These are phyloP conservation scores for Xiphophorus couchianus DNA, from an alignment of 2,113 vertebrate genomes.

Conservation along the genomic window DNA sequence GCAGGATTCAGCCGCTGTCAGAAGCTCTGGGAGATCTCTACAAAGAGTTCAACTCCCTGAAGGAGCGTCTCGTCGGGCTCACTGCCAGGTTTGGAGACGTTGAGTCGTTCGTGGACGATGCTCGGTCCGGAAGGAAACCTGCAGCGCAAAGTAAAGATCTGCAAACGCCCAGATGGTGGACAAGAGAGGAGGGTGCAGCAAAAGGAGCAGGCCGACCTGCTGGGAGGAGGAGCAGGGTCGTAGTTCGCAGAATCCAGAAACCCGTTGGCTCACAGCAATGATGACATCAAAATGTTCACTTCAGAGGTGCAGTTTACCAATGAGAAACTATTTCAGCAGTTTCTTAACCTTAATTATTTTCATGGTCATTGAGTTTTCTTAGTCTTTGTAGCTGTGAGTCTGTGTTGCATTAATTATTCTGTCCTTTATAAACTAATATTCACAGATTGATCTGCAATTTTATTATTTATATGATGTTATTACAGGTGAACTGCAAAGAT, in stretches of 20 bases:
- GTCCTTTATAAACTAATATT: no score
- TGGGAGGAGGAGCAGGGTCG: constrained; percentile 60
- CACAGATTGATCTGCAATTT: no score
- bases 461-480: no score
- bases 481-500: no score
- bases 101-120: constrained; percentile 81
- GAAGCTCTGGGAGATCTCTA: constrained; percentile 84
- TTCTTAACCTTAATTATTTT: background rate
- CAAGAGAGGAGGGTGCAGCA: background rate
- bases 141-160: constrained; percentile 16
- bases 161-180: constrained; percentile 1
- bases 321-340: background rate
- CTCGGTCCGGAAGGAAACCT: constrained; percentile 60
- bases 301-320: background rate
- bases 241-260: constrained; percentile 66
- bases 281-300: background rate
- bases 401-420: no score
- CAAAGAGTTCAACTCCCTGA: constrained; percentile 84
- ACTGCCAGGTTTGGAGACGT: constrained; percentile 79
- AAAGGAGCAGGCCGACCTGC: background rate
- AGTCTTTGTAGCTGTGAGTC: no score
- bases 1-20: constrained; percentile 84
- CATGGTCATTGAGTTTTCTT: no score
- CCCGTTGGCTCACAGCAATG: constrained; percentile 30
- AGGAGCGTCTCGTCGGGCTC: constrained; percentile 81